Conservation (phyloP, 2,888 invertebrate species). For the Ophioninae sp. region DNA sequence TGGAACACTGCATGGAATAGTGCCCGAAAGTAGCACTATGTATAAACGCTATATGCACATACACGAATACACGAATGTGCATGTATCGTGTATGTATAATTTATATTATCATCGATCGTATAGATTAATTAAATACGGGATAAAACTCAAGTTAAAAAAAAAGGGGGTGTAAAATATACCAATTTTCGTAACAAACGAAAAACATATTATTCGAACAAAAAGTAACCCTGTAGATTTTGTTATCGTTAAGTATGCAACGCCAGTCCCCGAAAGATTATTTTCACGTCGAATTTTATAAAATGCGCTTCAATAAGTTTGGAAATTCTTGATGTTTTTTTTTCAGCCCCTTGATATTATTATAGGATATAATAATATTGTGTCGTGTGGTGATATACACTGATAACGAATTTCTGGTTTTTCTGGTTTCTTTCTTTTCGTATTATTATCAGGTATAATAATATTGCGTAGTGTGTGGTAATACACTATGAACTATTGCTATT, state of each 20-base stretch:
- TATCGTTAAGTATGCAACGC: conserved; percentile 63
- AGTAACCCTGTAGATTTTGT: conserved; percentile 19
- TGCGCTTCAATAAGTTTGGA: conserved; percentile 50
- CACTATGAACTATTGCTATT: conserved; percentile 62
- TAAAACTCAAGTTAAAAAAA: conserved; percentile 37
- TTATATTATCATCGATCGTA: conserved; percentile 56
- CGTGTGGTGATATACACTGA: conserved; percentile 41
- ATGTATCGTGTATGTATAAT: conserved; percentile 66
- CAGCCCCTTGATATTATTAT: conserved; percentile 33
- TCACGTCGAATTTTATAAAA: conserved; percentile 62
- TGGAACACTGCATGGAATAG: conserved; percentile 70
- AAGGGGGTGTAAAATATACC: conserved; percentile 23
- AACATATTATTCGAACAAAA: conserved; percentile 28
- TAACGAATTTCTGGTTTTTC: conserved; percentile 15
- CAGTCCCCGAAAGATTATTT: conserved; percentile 49
- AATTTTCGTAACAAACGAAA: conserved; percentile 46
- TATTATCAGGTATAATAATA: conserved; percentile 51
- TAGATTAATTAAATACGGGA: conserved; percentile 52
- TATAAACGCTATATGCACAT: conserved; percentile 72
- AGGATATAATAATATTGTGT: conserved; percentile 25
- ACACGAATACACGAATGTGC: conserved; percentile 1
- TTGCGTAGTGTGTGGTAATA: conserved; percentile 50
- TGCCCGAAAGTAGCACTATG: conserved; percentile 72
- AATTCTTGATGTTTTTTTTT: conserved; percentile 16
- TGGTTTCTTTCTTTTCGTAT: conserved; percentile 15